These are phyloP conservation scores for Cyanistes caeruleus DNA, from an alignment of 2,113 vertebrate genomes.

Conservation along the genomic window DNA sequence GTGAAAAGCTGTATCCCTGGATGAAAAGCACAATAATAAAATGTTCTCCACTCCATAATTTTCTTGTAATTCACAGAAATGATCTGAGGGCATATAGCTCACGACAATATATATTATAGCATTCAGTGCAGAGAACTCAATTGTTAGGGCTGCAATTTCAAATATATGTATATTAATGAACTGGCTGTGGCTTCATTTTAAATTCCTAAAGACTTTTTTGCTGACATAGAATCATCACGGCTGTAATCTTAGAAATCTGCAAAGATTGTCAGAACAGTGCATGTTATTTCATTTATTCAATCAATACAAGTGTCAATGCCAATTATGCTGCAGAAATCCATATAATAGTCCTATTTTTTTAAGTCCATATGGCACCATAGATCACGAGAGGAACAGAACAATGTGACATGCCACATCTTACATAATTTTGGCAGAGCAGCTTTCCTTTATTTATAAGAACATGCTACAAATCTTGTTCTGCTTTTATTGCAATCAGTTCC, in stretches of 20 bases:
- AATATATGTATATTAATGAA: conserved; percentile 66
- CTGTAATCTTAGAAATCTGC: conserved; percentile 46
- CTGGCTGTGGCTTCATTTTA: conserved; percentile 44
- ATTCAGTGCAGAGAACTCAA: conserved; percentile 37
- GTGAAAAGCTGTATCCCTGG: conserved; percentile 31
- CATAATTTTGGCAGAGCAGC: conserved; percentile 29
- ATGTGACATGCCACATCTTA: neutral
- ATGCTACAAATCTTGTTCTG: neutral
- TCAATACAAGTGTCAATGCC: conserved; percentile 47
- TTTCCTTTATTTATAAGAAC: conserved; percentile 31
- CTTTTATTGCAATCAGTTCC: conserved; percentile 4
- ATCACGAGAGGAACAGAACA: conserved; percentile 52
- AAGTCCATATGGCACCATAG: conserved; percentile 1
- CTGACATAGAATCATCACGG: conserved; percentile 7
- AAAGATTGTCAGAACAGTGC: conserved; percentile 31
- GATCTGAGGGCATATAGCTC: conserved; percentile 58
- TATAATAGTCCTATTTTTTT: conserved; percentile 47
- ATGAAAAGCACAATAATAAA: conserved; percentile 62
- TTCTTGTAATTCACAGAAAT: conserved; percentile 65
- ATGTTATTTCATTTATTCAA: conserved; percentile 40
- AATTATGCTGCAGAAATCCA: conserved; percentile 25
- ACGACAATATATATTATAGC: conserved; percentile 35
- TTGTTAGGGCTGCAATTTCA: conserved; percentile 50
- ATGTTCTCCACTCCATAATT: conserved; percentile 60
- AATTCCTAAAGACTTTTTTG: conserved; percentile 52